These are phyloP conservation scores for Chromoteleia sp. DNA, from an alignment of 2,888 invertebrate species.

Conservation along the genomic window DNA sequence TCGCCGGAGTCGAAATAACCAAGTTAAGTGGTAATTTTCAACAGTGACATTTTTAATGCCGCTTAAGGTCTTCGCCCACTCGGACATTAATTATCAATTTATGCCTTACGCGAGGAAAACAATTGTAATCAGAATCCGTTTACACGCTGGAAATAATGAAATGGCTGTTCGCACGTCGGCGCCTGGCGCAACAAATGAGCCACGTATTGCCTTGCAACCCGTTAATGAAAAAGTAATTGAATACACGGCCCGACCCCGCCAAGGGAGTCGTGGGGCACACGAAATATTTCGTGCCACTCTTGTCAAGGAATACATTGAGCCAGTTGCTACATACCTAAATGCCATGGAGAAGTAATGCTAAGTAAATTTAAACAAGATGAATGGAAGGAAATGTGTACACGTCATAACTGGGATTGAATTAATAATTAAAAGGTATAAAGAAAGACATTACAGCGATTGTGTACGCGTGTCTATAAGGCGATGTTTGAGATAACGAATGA, in stretches of 20 bases:
- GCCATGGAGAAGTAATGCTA: constrained; percentile 36
- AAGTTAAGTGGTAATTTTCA: constrained; percentile 51
- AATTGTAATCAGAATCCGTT: constrained; percentile 65
- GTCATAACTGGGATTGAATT: constrained; percentile 43
- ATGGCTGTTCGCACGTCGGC: constrained; percentile 53
- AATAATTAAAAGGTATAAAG: constrained; percentile 37
- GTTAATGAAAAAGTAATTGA: constrained; percentile 69
- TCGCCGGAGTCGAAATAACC: constrained; percentile 35
- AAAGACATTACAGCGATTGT: constrained; percentile 17
- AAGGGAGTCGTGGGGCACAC: constrained; percentile 24
- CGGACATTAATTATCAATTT: constrained; percentile 64
- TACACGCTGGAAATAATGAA: constrained; percentile 61
- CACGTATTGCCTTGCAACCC: constrained; percentile 48
- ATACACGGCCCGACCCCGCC: constrained; percentile 32
- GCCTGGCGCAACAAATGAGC: constrained; percentile 51
- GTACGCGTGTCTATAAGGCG: background rate
- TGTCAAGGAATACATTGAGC: constrained; percentile 9
- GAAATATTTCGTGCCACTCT: constrained; percentile 57
- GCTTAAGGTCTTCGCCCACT: constrained; percentile 26
- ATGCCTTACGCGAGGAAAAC: constrained; percentile 37
- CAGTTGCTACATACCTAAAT: constrained; percentile 11
- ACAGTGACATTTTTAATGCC: constrained; percentile 47
- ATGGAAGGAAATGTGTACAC: constrained; percentile 11
- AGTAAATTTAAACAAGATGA: constrained; percentile 55
- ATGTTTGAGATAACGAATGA: constrained; percentile 3